These are phyloP conservation scores for Aphrophora alni DNA, from an alignment of 2,888 invertebrate species.

Conservation along the genomic window DNA sequence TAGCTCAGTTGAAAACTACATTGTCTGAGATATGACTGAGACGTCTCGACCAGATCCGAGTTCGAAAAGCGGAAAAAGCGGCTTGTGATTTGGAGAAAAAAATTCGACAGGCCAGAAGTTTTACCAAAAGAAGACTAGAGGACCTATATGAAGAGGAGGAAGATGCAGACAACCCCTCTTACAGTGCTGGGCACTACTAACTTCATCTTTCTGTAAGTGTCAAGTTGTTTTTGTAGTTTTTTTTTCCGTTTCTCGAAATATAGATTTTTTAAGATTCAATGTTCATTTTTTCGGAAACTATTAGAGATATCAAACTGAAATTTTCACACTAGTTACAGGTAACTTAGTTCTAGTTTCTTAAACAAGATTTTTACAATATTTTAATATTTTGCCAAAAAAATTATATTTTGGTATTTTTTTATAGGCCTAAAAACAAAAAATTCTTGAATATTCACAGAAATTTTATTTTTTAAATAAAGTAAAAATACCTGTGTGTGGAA, in stretches of 20 bases:
- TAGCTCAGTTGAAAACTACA: no score
- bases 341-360: not conserved
- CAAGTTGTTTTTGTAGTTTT: not conserved
- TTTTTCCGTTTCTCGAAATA: not conserved
- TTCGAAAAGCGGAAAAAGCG: no score
- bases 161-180: not conserved
- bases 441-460: not conserved
- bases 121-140: not conserved
- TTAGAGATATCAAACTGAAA: conserved; percentile 11
- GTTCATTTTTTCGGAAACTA: not conserved
- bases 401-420: not conserved
- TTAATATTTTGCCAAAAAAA: not conserved
- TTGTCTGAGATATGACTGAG: no score
- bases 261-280: not conserved
- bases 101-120: no score
- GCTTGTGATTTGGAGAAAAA: no score
- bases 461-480: not conserved
- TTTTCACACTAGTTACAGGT: conserved; percentile 3
- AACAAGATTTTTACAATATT: not conserved
- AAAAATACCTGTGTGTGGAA: not conserved
- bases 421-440: not conserved
- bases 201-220: not conserved
- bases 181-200: conserved; percentile 9
- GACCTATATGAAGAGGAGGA: conserved; percentile 1
- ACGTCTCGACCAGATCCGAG: no score